phyloP scores from a whole-genome alignment of 1,140 invertebrate genomes.

The Platorchestia sp. region DNA sequence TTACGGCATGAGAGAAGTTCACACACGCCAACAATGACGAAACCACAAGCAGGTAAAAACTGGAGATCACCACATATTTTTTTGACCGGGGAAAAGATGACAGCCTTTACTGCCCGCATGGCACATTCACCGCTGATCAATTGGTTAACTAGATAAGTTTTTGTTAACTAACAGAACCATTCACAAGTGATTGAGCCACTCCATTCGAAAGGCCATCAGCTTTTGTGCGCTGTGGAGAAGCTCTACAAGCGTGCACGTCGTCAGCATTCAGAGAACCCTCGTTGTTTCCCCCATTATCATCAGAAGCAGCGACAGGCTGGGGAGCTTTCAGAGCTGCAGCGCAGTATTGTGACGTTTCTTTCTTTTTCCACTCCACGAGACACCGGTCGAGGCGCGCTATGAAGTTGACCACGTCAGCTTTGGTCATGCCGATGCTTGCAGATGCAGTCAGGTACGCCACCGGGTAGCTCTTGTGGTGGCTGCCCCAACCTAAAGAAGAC shows the following conservation, averaged over 20 bases:
- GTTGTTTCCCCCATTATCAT: not conserved
- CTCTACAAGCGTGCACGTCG: not conserved
- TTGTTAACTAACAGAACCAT: not conserved
- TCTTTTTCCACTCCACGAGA: constrained; percentile 56
- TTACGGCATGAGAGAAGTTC: not conserved
- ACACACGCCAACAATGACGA: not conserved
- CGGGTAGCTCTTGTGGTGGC: constrained; percentile 78
- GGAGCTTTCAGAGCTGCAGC: not conserved
- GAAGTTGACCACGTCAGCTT: constrained; percentile 79
- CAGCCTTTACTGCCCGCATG: not conserved
- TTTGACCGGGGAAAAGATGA: not conserved
- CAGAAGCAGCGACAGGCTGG: not conserved
- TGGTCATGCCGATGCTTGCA: constrained; percentile 80
- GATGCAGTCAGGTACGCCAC: constrained; percentile 80
- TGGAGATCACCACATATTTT: not conserved
- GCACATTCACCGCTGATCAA: not conserved
- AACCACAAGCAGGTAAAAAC: not conserved
- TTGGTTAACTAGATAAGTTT: not conserved
- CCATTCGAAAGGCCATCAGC: not conserved
- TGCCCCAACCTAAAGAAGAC: constrained; percentile 77
- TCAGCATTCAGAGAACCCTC: not conserved
- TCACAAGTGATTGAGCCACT: not conserved
- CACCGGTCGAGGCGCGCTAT: constrained; percentile 77
- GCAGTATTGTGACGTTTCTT: not conserved
- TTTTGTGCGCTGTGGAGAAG: not conserved